Percentiles rank a stretch among this genome's conserved stretches.
Evolutionary conservation across 2,888 invertebrate genomes (phyloP).

Genomic region (Clunio marinus): DNA sequence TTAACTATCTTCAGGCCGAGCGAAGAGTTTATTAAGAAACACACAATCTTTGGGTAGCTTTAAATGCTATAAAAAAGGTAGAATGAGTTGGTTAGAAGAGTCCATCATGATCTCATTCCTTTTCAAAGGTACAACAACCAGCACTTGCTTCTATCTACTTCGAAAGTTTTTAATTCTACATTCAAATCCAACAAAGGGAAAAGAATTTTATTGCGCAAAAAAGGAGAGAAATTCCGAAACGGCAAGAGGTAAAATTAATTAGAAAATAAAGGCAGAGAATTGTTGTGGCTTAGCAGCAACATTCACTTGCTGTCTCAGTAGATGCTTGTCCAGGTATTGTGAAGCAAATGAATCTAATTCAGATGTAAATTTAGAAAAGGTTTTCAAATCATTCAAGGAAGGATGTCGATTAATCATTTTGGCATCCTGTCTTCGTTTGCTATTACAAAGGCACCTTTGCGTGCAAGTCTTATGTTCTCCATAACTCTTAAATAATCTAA

Average conservation of each 20-base stretch:
- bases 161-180: background rate
- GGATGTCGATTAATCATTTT: slow-evolving; percentile 5
- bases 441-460: background rate
- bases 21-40: slow-evolving; percentile 1
- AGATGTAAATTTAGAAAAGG: background rate
- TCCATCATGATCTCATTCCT: background rate
- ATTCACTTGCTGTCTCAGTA: background rate
- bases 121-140: background rate
- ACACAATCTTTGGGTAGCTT: background rate
- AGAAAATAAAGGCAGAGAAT: slow-evolving; percentile 12
- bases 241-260: slow-evolving; percentile 25
- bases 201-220: background rate
- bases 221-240: background rate
- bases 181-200: background rate
- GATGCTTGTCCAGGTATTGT: background rate
- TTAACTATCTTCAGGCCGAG: background rate
- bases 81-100: too few relatives aligned
- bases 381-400: background rate
- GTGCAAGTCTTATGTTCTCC: background rate
- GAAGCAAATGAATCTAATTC: background rate
- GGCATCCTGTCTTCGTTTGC: background rate
- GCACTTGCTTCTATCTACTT: background rate
- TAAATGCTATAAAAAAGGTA: background rate
- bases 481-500: slow-evolving; percentile 13
- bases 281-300: slow-evolving; percentile 2